A percentile compares a stretch with the other conserved stretches of the same genome.
phyloP scores from a whole-genome alignment of 2,888 invertebrate genomes.

The Iphiclides podalirius region DNA sequence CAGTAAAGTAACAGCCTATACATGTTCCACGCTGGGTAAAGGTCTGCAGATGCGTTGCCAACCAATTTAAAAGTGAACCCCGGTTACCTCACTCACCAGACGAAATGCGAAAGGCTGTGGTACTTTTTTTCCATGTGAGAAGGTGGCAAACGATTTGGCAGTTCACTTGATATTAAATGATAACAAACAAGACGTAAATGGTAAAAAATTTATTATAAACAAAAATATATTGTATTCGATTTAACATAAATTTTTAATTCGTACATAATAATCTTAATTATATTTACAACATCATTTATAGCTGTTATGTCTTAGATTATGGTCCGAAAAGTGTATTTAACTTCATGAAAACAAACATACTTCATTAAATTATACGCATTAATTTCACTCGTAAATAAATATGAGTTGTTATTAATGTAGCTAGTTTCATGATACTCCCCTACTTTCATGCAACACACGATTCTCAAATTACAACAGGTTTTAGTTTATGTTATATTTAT shows the following conservation, averaged over 20 bases:
- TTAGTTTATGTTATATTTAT: too few species aligned
- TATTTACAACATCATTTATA: conserved; percentile 35
- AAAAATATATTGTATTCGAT: conserved; percentile 62
- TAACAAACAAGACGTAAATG: conserved; percentile 43
- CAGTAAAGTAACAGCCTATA: background rate
- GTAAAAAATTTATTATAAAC: conserved; percentile 63
- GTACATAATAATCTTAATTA: conserved; percentile 43
- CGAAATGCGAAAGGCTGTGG: too few species aligned
- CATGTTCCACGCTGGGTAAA: background rate
- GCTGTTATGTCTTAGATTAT: conserved; percentile 27
- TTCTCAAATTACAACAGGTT: too few species aligned
- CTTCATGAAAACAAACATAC: background rate
- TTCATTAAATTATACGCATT: conserved; percentile 1
- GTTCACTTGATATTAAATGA: too few species aligned
- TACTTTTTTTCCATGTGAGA: too few species aligned
- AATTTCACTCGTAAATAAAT: conserved; percentile 1
- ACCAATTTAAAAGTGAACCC: too few species aligned
- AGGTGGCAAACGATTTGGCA: too few species aligned
- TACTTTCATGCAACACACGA: too few species aligned
- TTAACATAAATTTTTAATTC: conserved; percentile 59
- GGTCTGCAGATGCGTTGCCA: background rate
- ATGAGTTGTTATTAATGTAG: conserved; percentile 5
- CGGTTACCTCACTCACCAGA: too few species aligned
- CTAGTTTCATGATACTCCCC: too few species aligned
- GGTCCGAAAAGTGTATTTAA: conserved; percentile 12